Evolutionary conservation across 1,140 invertebrate genomes (phyloP).

Genomic region (Macrosteles quadrilineatus): DNA sequence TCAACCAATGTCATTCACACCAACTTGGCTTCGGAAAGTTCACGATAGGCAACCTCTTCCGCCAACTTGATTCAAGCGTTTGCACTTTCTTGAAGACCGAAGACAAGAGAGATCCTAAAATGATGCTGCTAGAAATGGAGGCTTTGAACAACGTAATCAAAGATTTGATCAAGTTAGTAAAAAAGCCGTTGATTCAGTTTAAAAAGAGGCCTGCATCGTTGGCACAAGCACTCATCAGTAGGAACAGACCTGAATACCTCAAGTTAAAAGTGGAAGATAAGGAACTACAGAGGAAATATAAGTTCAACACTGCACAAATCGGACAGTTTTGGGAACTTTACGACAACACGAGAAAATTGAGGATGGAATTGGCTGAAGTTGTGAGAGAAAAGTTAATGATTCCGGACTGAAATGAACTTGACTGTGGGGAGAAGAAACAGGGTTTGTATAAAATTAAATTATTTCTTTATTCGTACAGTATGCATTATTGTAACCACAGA

Average conservation of each 20-base stretch:
- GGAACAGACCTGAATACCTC: conserved; percentile 9
- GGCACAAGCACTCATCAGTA: conserved; percentile 8
- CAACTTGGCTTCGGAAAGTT: conserved; percentile 6
- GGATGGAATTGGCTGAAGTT: neutral
- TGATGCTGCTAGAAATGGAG: conserved; percentile 17
- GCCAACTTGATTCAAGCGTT: neutral
- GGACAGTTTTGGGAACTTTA: conserved; percentile 6
- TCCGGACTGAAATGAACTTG: too few species aligned
- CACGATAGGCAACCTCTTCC: conserved; percentile 15
- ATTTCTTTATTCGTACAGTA: too few species aligned
- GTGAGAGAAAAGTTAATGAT: neutral
- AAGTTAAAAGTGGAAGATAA: conserved; percentile 12
- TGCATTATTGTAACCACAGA: too few species aligned
- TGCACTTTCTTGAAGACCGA: neutral
- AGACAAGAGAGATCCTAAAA: conserved; percentile 10
- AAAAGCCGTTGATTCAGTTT: neutral
- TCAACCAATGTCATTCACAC: neutral
- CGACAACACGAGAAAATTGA: neutral
- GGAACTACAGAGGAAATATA: conserved; percentile 5
- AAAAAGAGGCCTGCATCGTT: conserved; percentile 9
- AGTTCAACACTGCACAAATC: neutral
- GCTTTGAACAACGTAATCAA: conserved; percentile 10
- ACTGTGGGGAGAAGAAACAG: too few species aligned
- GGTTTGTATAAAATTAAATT: too few species aligned
- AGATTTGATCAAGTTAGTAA: conserved; percentile 8